Percentiles rank a stretch among this genome's conserved stretches.
Evolutionary conservation across 2,113 vertebrate genomes (phyloP).

Genomic region (human): GRCh38 chr1:53630001-53630500

Average conservation of each 20-base stretch:
- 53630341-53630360: constrained; percentile 39
- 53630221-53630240: not conserved
- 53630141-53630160: not conserved
- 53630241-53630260: not conserved
- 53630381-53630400: constrained; percentile 28
- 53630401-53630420: constrained; percentile 52
- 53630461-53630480: not conserved
- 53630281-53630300: constrained; percentile 47
- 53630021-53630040: not conserved
- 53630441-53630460: not conserved
- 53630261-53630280: constrained; percentile 20
- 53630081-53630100: not conserved
- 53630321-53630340: constrained; percentile 69
- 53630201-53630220: not conserved
- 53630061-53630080: not conserved
- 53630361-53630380: constrained; percentile 58
- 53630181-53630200: not conserved
- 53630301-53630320: constrained; percentile 26
- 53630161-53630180: not conserved
- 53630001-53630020: not conserved
- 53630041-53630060: not conserved
- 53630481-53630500: not conserved
- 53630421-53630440: not conserved
- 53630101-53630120: not conserved
- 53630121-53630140: not conserved